These are phyloP conservation scores for Bedellia somnulentella DNA, from an alignment of 2,888 invertebrate genomes.

Conservation along the genomic window DNA sequence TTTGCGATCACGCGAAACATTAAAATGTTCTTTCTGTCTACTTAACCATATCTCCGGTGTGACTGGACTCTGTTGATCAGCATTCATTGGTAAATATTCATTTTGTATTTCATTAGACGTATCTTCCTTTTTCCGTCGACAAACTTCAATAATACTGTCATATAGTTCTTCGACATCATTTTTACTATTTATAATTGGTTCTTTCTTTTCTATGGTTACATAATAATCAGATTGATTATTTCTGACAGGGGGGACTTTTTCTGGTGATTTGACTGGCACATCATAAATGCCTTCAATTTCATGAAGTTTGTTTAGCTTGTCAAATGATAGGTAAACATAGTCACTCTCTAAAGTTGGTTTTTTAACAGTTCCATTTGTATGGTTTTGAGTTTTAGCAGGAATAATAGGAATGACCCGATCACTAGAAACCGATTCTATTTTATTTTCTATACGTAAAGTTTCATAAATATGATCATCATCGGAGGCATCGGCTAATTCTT, in stretches of 20 bases:
- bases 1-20: conserved; percentile 66
- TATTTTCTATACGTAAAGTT: conserved; percentile 40
- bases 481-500: conserved; percentile 20
- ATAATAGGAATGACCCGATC: too few species aligned
- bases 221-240: conserved; percentile 25
- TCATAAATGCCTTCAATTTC: conserved; percentile 42
- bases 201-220: conserved; percentile 33
- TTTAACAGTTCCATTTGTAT: background rate
- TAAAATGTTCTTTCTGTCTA: conserved; percentile 70
- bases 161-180: conserved; percentile 32
- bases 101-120: conserved; percentile 21
- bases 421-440: background rate
- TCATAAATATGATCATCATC: conserved; percentile 65
- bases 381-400: too few species aligned
- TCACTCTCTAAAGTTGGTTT: conserved; percentile 29
- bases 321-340: conserved; percentile 51
- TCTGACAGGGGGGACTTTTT: conserved; percentile 20
- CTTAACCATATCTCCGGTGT: conserved; percentile 72
- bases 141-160: conserved; percentile 40
- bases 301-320: conserved; percentile 31
- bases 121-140: conserved; percentile 33
- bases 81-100: conserved; percentile 46
- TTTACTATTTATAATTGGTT: conserved; percentile 12
- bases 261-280: conserved; percentile 37
- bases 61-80: conserved; percentile 58